Conservation (phyloP, 1,140 invertebrate species). For the Pseudomyrmex dendroicus region DNA sequence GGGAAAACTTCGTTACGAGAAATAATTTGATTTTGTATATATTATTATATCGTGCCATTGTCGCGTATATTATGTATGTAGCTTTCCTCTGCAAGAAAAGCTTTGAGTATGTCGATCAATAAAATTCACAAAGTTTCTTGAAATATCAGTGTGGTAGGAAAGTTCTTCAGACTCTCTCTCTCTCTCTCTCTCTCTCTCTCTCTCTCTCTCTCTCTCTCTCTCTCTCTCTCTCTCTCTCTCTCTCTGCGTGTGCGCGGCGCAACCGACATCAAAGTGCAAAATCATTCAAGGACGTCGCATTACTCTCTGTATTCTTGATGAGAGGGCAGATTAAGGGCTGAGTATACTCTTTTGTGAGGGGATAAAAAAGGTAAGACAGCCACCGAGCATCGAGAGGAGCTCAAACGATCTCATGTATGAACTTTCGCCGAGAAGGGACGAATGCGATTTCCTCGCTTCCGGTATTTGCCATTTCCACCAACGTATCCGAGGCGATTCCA, state of each 20-base stretch:
- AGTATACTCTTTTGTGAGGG: conserved; percentile 11
- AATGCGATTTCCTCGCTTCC: conserved; percentile 54
- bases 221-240: too few relatives aligned
- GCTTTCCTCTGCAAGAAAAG: neutral
- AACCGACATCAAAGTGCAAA: conserved; percentile 35
- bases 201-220: too few relatives aligned
- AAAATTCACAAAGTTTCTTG: conserved; percentile 31
- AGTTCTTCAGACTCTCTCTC: conserved; percentile 24
- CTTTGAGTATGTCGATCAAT: neutral
- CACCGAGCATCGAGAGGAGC: neutral
- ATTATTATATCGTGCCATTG: neutral
- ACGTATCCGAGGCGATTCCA: conserved; percentile 33
- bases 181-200: too few relatives aligned
- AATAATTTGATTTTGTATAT: too few relatives aligned
- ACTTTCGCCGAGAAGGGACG: conserved; percentile 26
- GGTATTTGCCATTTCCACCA: conserved; percentile 60
- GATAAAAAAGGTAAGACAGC: conserved; percentile 23
- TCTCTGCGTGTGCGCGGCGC: neutral
- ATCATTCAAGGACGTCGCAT: conserved; percentile 35
- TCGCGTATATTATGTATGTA: too few relatives aligned
- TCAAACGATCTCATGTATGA: conserved; percentile 27
- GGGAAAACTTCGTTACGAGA: too few relatives aligned
- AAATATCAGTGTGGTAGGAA: conserved; percentile 24
- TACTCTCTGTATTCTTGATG: conserved; percentile 34
- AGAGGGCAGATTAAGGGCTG: conserved; percentile 17